These are phyloP conservation scores for Parazoanthus darwini DNA, from an alignment of 92 coral and sea anemone genomes.

Conservation along the genomic window DNA sequence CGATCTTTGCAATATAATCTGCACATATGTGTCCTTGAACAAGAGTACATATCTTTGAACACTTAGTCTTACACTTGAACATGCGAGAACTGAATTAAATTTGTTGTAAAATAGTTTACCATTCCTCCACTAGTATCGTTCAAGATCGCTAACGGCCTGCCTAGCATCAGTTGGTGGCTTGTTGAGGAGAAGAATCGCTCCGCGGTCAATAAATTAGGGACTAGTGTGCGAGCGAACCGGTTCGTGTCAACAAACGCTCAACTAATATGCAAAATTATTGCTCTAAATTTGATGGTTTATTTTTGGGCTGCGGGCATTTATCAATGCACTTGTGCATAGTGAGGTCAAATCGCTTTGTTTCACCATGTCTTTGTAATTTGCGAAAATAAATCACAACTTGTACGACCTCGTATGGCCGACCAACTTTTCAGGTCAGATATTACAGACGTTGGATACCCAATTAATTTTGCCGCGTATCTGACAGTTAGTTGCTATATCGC, in stretches of 20 bases:
- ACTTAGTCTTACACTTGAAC: background rate
- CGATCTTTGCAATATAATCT: background rate
- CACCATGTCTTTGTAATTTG: background rate
- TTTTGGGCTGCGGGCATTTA: background rate
- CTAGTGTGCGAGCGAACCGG: background rate
- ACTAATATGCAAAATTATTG: slow-evolving; percentile 19
- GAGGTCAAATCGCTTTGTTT: background rate
- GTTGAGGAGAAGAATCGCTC: background rate
- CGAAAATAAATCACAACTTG: background rate
- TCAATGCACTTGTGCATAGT: background rate
- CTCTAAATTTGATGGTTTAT: background rate
- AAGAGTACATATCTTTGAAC: slow-evolving; percentile 8
- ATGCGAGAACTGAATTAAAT: background rate
- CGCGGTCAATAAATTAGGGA: background rate
- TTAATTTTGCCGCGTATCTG: background rate
- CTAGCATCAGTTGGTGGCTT: background rate
- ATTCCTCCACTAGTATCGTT: background rate
- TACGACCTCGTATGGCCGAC: background rate
- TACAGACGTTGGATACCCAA: background rate
- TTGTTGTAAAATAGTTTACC: background rate
- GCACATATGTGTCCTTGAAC: background rate
- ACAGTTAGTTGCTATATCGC: background rate
- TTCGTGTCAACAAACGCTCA: slow-evolving; percentile 34
- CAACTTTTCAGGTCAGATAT: background rate
- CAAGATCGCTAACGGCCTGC: background rate